Evolutionary conservation across 2,113 vertebrate species (phyloP), one percentile per base, ranked within the genome.

Genomic region (Malurus elegans): DNA sequence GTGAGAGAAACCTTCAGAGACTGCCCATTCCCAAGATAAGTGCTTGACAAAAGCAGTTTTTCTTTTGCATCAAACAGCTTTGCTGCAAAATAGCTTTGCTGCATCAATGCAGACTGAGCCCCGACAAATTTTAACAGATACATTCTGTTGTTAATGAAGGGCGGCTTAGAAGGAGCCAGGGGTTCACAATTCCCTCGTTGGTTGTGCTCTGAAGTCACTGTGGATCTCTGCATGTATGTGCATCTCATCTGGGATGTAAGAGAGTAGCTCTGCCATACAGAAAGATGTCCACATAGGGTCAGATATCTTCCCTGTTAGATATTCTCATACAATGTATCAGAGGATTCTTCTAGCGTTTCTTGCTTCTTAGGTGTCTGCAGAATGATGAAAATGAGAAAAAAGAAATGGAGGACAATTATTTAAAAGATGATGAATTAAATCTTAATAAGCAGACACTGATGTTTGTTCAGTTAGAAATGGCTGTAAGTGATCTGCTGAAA

Each of bases 311-410:
- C 53, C 65, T 29, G 31, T 92, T 95, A 97, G 82, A 95, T 94
- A 95, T 97, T 96, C 82, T 97, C 96, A 72, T 97, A 97, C 64
- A 97, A 1, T 3, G 51, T 93, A 86, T 96, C 96, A 76, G 32
- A 88, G 65, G 54, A 83, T 88, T 92, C 96, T 91, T 94, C 79
- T 74, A 60, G 72, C 60, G 61, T 53, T 87, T 58, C 64, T 91
- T 93, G 69, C 67, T 93, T 94, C 94, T 92, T 65, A 79, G 69
- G 56, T 51, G 71, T 75, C 96, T 96, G 87, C 62, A 84, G 56
- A 92, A 94, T 80, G 86, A 96, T 71, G 69, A 95, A 90, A 85
- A 94, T 71, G 44, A 87, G 69, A 90, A 90, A 90, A 95, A 94
- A 91, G 20, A 87, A 93, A 95, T 38, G 28, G 75, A 94, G 48